Conservation (phyloP, 2,797 vertebrate species). For the Numenius phaeopus region DNA sequence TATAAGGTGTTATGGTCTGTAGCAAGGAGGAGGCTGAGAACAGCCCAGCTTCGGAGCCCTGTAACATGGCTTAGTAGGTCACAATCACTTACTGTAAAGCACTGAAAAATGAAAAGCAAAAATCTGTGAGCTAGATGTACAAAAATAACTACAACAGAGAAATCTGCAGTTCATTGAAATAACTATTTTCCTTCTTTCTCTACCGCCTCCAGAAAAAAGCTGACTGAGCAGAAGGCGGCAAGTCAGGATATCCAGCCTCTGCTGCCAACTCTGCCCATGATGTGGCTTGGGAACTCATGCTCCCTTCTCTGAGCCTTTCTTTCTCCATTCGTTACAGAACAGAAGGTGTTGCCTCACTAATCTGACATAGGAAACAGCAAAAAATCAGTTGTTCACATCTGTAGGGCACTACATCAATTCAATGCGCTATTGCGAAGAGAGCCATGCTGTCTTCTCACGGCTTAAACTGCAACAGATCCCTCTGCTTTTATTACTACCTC, state of each 20-base stretch:
- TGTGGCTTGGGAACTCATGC: neutral
- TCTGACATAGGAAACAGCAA: neutral
- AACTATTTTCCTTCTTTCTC: neutral
- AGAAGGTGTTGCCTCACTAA: neutral
- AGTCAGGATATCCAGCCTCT: constrained; percentile 11
- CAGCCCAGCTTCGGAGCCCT: neutral
- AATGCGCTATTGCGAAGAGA: neutral
- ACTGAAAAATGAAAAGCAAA: neutral
- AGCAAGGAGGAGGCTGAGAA: neutral
- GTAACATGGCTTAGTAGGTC: neutral
- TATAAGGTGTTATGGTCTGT: neutral
- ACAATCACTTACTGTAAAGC: neutral
- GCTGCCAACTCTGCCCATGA: constrained; percentile 19
- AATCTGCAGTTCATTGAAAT: neutral
- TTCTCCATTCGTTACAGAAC: neutral
- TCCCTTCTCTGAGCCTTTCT: neutral
- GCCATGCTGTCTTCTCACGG: neutral
- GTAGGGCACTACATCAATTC: neutral
- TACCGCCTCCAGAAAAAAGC: neutral
- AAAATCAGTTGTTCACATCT: neutral
- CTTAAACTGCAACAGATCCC: neutral
- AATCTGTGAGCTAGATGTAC: neutral
- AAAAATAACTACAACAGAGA: constrained; percentile 10
- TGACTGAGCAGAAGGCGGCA: neutral
- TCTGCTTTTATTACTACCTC: neutral